A percentile compares a stretch with the other conserved stretches of the same genome.
Evolutionary conservation across 2,113 vertebrate species (phyloP).

Genomic region (Riparia riparia): DNA sequence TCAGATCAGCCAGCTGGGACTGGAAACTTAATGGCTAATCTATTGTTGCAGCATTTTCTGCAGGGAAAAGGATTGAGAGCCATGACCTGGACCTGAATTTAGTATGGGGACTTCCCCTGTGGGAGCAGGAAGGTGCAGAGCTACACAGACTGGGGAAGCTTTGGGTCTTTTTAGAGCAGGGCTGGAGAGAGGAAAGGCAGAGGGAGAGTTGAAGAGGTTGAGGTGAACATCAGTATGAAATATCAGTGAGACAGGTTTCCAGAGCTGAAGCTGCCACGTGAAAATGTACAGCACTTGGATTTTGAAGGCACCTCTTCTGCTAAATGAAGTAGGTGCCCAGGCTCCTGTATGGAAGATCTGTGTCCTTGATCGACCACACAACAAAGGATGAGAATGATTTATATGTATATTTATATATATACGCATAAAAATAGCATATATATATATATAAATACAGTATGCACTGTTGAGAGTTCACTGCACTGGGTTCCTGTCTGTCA

Average conservation of each 20-base stretch:
- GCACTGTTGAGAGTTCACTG: background rate
- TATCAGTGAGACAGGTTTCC: background rate
- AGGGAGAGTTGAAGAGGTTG: conserved; percentile 5
- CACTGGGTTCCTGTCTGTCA: background rate
- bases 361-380: background rate
- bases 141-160: background rate
- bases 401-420: background rate
- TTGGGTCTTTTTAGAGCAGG: conserved; percentile 10
- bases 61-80: background rate
- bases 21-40: background rate
- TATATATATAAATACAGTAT: background rate
- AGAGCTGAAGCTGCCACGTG: background rate
- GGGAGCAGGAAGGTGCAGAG: background rate
- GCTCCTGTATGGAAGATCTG: conserved; percentile 14
- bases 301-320: background rate
- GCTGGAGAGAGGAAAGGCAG: conserved; percentile 18
- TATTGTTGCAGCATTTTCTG: background rate
- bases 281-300: background rate
- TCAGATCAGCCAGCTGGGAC: background rate
- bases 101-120: background rate
- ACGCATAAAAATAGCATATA: background rate
- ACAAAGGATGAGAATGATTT: background rate
- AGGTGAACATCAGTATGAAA: conserved; percentile 1
- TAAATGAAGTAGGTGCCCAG: background rate
- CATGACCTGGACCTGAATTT: background rate